These are phyloP conservation scores for Melangyna quadrimaculata DNA, from an alignment of 2,888 invertebrate genomes.

Conservation along the genomic window DNA sequence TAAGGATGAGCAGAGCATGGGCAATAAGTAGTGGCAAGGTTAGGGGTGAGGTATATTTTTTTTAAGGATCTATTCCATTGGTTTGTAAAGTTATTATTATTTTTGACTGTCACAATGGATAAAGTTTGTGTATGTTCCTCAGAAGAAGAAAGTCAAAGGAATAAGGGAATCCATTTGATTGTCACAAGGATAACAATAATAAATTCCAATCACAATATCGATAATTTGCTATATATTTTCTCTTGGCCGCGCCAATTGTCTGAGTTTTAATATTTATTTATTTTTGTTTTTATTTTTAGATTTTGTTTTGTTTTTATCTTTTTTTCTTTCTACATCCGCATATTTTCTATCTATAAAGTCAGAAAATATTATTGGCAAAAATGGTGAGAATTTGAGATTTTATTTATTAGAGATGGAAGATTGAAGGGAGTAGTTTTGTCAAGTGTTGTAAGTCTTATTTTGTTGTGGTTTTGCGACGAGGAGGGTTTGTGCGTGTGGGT, in stretches of 20 bases:
- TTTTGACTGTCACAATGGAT: constrained; percentile 59
- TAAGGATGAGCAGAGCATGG: not conserved
- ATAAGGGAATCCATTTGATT: not conserved
- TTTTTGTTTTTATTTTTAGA: constrained; percentile 15
- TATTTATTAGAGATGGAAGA: constrained; percentile 14
- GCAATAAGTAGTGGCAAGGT: not conserved
- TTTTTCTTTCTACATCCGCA: not conserved
- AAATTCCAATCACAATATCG: constrained; percentile 67
- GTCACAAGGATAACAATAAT: constrained; percentile 33
- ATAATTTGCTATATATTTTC: constrained; percentile 59
- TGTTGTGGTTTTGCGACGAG: not conserved
- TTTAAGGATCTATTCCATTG: constrained; percentile 22
- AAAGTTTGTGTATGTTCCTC: constrained; percentile 39
- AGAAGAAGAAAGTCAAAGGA: not conserved
- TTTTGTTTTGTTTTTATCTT: constrained; percentile 2
- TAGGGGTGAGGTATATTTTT: not conserved
- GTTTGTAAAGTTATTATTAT: constrained; percentile 56
- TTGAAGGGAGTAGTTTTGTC: constrained; percentile 13
- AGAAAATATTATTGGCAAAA: constrained; percentile 9
- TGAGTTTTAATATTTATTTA: constrained; percentile 35
- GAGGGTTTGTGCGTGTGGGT: not conserved
- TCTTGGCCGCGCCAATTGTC: constrained; percentile 67
- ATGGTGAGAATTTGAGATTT: constrained; percentile 60
- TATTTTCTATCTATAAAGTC: not conserved
- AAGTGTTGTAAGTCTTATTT: constrained; percentile 15